phyloP scores from a whole-genome alignment of 2,797 vertebrate genomes.

The Molossus molossus region DNA sequence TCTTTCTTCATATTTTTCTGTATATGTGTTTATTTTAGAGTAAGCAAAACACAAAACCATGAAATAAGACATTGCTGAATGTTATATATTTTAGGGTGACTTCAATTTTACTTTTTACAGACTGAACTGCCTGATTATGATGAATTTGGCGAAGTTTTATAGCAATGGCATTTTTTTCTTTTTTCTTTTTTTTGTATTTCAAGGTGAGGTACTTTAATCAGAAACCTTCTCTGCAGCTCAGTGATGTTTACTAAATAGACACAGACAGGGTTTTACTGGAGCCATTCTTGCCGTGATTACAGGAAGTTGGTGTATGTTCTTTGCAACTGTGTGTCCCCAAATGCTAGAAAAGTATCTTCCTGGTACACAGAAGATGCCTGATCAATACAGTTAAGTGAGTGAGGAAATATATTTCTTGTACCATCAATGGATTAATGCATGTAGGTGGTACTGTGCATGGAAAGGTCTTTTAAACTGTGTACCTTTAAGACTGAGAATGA shows the following conservation, averaged over 20 bases:
- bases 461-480: not conserved
- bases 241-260: not conserved
- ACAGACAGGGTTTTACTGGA: not conserved
- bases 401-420: not conserved
- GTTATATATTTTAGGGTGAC: not conserved
- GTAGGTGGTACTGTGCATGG: not conserved
- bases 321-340: not conserved
- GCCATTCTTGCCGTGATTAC: not conserved
- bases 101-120: not conserved
- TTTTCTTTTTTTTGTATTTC: not conserved
- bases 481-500: not conserved
- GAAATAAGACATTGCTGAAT: conserved; percentile 20
- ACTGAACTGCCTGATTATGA: not conserved
- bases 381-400: not conserved
- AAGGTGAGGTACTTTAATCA: not conserved
- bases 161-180: not conserved
- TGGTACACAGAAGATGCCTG: not conserved
- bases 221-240: not conserved
- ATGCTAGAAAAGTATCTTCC: not conserved
- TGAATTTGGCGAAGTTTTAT: not conserved
- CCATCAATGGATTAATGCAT: not conserved
- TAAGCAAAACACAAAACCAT: not conserved
- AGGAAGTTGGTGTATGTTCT: not conserved
- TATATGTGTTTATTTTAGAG: conserved; percentile 7
- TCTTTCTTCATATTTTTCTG: not conserved